Evolutionary conservation across 35 echinoderm and acorn worm genomes (phyloP).

Genomic region (Heliocidaris tuberculata): DNA sequence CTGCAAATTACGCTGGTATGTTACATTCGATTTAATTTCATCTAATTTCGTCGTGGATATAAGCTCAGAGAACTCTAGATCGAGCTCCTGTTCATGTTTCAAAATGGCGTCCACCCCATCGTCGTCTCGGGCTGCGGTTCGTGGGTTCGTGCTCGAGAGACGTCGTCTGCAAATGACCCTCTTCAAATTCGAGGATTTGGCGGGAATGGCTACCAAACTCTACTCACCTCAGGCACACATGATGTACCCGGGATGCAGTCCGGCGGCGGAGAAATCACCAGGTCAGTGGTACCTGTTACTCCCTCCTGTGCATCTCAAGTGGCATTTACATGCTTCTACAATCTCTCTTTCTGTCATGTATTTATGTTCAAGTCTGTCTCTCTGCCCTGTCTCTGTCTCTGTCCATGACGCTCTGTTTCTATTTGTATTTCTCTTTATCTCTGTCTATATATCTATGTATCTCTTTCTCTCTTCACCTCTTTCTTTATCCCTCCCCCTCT

Average conservation of each 20-base stretch:
- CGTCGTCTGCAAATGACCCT: conserved; percentile 32
- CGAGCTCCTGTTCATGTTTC: not conserved
- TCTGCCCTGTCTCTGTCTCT: not conserved
- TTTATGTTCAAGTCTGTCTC: not conserved
- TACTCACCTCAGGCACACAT: not conserved
- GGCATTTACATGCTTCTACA: not conserved
- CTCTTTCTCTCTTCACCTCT: not conserved
- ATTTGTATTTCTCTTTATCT: not conserved
- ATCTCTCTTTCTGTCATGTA: not conserved
- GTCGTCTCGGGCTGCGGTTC: conserved; percentile 15
- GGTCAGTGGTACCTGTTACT: not conserved
- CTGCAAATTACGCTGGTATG: not conserved
- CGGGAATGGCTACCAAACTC: conserved; percentile 13
- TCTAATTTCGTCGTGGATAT: not conserved
- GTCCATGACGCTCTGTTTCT: not conserved
- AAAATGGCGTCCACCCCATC: not conserved
- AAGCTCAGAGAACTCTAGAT: not conserved
- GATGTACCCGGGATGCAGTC: not conserved
- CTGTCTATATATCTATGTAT: not conserved
- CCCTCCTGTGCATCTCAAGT: not conserved
- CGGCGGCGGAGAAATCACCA: not conserved
- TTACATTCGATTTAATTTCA: not conserved
- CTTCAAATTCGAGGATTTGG: conserved; percentile 9
- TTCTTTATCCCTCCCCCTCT: not conserved
- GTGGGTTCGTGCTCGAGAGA: conserved; percentile 15